Evolutionary conservation across 2,888 invertebrate genomes (phyloP), one percentile per base, ranked within the genome.

Genomic region (Agonopterix subpropinquella): DNA sequence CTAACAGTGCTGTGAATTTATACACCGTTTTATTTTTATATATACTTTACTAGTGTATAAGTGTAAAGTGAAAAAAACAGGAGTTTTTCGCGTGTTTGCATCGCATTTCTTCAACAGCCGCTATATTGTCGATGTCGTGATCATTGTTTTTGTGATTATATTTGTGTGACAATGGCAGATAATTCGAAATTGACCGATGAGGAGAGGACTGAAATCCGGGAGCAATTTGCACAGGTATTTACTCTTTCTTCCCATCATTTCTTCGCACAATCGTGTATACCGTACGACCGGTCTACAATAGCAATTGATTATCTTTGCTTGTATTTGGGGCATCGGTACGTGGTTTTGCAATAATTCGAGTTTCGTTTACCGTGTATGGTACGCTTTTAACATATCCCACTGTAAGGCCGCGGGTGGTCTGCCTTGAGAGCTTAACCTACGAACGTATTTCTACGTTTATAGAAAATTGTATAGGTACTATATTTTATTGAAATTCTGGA

Each of bases 191-290:
- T 92, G 70, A 91, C 91, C 53, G 89, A 89, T 51, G 94, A 94
- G 71, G 94, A 95, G 85, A 90, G 91, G 65, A 84, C 91, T 55
- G 95, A 95, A 85, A 92, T 95, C 68, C 90, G 91, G 70, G 94
- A 94, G 83, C 93, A 94, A 74, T 95, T 95, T 74, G 89, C 90
- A 64, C 91, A 92, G 89, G 95, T 95, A 90, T 57, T 59, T 61
- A 28, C 5, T 7, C 28, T 28, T 28, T 7, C 89, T 83, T 42
- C 41, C 36, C 45, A 39, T 44, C 41, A 15, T 39, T 43, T 18
- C 10, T 4, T 43, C 11, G 35, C 18, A 13, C 10, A 43, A 10
- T 15, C 5, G 41, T 9, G 41, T 5, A 36, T 35, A 28, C 28
- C 28, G 3, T 35, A 4, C 11, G 43, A 39, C 43, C 48, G 44